Evolutionary conservation across 1,140 invertebrate genomes (phyloP), one percentile per base, ranked within the genome.

Genomic region (Bombus picipes): DNA sequence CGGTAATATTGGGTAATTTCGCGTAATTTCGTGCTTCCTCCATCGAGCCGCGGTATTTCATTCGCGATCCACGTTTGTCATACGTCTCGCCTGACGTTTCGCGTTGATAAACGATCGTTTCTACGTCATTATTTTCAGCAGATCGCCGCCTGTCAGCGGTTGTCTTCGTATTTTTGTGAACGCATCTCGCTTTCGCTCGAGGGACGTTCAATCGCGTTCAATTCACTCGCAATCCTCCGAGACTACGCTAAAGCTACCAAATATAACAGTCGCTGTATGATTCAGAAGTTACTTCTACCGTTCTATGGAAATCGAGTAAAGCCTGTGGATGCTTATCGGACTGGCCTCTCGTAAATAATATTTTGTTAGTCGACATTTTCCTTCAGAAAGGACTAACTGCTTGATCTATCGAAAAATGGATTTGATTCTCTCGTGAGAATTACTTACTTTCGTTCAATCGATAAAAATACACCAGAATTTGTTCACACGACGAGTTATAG

Each of bases 1-100:
- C 74, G 89, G 91, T 90, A 94, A 93, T 94, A 92, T 92, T 90
- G 79, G 91, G 85, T 88, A 93, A 93, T 94, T 94, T 93, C 81
- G 62, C 81, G 92, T 93, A 93, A 94, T 94, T 93, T 92, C 87
- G 76, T 81, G 91, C 87, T 92, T 93, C 91, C 92, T 88, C 84
- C 53, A 28, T 79, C 89, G 87, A 91, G 84, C 68, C 72, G 34
- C 41, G 83, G 86, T 91, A 91, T 92, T 93, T 93, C 89, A 89
- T 75, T 71, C 86, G 65, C 47, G 41, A 57, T 70, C 22, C 62
- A 13, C 28, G 41, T 68, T 73, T 84, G 88, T 89, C 79, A 82
- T 85, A 88, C 41, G 65, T 83, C 81, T 53, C 59, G 53, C 41
- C 65, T 70, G 72, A 75, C 71, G 78, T 85, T 65, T 34, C 77